phyloP scores from a whole-genome alignment of 2,113 vertebrate genomes.

The Callocephalon fimbriatum region DNA sequence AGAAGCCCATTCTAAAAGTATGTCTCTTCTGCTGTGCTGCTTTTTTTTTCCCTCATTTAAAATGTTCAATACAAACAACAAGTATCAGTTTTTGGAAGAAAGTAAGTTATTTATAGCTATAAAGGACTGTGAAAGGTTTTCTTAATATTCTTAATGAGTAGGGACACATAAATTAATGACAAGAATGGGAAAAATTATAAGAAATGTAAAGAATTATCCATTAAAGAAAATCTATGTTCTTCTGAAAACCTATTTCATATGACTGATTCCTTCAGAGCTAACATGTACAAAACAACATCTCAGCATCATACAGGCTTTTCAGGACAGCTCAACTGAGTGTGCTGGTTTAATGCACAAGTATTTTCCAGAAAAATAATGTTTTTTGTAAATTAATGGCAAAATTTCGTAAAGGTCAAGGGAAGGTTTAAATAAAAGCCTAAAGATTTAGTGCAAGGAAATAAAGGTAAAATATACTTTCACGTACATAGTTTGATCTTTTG shows the following conservation, averaged over 20 bases:
- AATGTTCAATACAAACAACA: background rate
- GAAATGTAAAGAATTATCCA: background rate
- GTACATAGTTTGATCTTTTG: background rate
- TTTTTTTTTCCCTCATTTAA: background rate
- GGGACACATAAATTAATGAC: background rate
- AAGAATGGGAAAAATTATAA: background rate
- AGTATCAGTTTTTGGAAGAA: background rate
- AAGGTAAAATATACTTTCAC: background rate
- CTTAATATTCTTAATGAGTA: background rate
- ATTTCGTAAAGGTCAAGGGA: background rate
- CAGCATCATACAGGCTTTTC: background rate
- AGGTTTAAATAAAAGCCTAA: background rate
- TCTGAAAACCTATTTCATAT: background rate
- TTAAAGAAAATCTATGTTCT: background rate
- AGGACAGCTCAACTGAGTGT: background rate
- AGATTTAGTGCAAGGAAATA: fast-evolving
- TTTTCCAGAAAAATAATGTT: background rate
- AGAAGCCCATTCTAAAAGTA: background rate
- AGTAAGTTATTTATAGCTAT: background rate
- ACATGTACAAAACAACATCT: background rate
- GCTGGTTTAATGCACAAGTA: background rate
- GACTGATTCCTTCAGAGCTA: background rate
- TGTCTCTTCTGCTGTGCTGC: background rate
- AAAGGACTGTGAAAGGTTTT: background rate
- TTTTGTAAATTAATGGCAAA: background rate